Evolutionary conservation across 2,797 vertebrate species (phyloP).

Genomic region (Odontamblyopus rebecca): DNA sequence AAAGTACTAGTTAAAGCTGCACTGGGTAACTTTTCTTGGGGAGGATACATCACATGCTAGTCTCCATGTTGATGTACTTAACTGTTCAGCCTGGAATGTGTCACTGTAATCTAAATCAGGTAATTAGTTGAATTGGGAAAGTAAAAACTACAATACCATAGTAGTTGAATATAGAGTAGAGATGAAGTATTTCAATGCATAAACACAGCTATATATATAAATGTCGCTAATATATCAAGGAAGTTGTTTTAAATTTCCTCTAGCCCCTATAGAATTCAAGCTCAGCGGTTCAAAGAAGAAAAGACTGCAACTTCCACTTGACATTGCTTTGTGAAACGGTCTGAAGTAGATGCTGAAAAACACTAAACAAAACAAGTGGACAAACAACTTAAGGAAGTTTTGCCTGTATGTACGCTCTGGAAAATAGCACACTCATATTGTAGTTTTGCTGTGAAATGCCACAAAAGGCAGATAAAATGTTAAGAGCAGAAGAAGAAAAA

Average conservation of each 20-base stretch:
- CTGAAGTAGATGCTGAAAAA: background rate
- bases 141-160: too few species aligned
- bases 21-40: too few species aligned
- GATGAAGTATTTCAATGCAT: too few species aligned
- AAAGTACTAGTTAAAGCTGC: too few species aligned
- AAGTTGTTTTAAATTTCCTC: conserved; percentile 2
- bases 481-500: background rate
- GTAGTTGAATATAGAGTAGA: too few species aligned
- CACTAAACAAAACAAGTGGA: background rate
- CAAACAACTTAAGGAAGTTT: conserved; percentile 1
- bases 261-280: conserved; percentile 31
- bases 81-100: too few species aligned
- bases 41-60: too few species aligned
- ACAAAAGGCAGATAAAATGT: conserved; percentile 6
- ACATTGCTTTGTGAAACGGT: background rate
- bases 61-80: too few species aligned
- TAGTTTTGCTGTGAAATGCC: background rate
- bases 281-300: conserved; percentile 24
- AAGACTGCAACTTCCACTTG: background rate
- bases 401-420: background rate
- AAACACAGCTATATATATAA: too few species aligned
- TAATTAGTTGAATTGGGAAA: too few species aligned
- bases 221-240: too few species aligned
- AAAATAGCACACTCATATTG: background rate
- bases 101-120: too few species aligned